Base-by-base conservation (phyloP, 1,140 invertebrate genomes). In the Melipona quadrifasciata region DNA sequence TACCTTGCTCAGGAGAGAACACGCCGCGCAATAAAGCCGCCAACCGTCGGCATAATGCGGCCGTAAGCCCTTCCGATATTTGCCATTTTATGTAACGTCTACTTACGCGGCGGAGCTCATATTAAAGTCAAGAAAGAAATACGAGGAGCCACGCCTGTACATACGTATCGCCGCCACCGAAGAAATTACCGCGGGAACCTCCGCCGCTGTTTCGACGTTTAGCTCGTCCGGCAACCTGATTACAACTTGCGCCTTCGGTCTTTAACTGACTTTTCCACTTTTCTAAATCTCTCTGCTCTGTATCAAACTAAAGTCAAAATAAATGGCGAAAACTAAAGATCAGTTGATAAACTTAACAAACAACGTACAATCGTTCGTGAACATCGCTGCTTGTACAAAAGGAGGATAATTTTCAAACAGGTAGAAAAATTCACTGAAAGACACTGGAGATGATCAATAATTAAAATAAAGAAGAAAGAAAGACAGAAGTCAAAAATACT, bases 1-100 rank as follows among this genome's bases (percentile, higher is more conserved):
- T 73, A 86, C 5, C 85, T 82, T 89, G 76, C 51, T 70, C 71
- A 34, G 21, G 39, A 67, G 27, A 82, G 80, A 92, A 92, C 39
- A 47, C 90, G 90, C 91, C 91, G 86, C 84, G 87, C 89, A 92
- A 93, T 93, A 93, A 92, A 92, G 91, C 85, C 85, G 77, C 87
- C 61, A n/a, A 81, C 85, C 83, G 84, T 89, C 87, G 80, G 93
- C 89, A 94, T 94, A 94, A 94, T 94, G 92, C 82, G 73, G 87
- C 90, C 92, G 92, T 94, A 93, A 93, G 90, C 89, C 90, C 90
- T 91, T 90, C 91, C 90, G 92, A 94, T 94, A 94, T 94, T 93
- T 93, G 86, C 92, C 91, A 85, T 93, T 94, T 94, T 94, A 94
- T 92, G 89, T 92, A 93, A 93, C 90, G 87, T 86, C 83, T 81